These are phyloP conservation scores for Drosophila buzzatii DNA, from an alignment of 2,888 invertebrate species.

Conservation along the genomic window DNA sequence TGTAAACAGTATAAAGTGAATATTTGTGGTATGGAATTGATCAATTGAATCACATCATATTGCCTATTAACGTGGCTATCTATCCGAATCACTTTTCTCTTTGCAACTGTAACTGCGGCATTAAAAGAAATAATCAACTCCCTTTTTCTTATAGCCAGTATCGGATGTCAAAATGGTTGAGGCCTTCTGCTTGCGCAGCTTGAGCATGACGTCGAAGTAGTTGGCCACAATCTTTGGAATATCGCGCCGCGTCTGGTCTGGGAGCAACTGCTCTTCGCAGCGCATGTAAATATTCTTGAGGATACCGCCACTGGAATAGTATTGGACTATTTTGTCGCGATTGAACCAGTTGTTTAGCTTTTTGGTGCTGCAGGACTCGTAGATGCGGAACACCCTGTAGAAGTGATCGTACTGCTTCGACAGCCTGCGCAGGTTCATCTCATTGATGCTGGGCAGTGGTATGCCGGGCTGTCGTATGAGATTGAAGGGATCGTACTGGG, in stretches of 20 bases:
- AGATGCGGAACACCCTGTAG: conserved; percentile 15
- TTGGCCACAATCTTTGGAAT: background rate
- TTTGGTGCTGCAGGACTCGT: background rate
- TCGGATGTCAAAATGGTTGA: background rate
- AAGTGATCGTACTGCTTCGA: conserved; percentile 1
- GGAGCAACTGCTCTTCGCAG: conserved; percentile 1
- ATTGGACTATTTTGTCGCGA: conserved; percentile 1
- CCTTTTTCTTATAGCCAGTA: background rate
- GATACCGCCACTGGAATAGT: background rate
- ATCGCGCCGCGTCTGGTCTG: background rate
- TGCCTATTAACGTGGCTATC: background rate
- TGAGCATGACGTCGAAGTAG: conserved; percentile 10
- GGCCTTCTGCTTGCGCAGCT: conserved; percentile 12
- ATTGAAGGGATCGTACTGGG: conserved; percentile 9
- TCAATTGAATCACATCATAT: background rate
- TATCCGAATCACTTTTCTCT: background rate
- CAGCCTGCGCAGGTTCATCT: background rate
- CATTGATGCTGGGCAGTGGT: conserved; percentile 6
- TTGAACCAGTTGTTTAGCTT: conserved; percentile 2
- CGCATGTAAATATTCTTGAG: conserved; percentile 6
- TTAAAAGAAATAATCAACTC: background rate
- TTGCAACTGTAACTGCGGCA: background rate
- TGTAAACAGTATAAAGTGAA: background rate
- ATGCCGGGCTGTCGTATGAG: conserved; percentile 8
- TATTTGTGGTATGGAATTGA: background rate